Conservation (phyloP, 2,797 vertebrate species). For the Onychomys arenicola region DNA sequence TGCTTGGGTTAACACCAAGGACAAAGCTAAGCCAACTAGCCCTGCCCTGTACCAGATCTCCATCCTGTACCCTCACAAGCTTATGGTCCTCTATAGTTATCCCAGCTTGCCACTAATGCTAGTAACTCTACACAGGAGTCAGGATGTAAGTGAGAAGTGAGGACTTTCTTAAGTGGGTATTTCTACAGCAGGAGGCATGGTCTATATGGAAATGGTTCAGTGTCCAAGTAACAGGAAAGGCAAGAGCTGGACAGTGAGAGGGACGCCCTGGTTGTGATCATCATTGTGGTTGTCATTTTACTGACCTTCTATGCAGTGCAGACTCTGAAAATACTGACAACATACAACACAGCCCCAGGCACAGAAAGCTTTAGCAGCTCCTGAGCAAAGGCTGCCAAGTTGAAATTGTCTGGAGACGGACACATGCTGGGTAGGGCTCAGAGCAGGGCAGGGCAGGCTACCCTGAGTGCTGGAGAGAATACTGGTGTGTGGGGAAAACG, state of each 20-base stretch:
- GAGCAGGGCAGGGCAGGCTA: background rate
- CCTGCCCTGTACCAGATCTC: background rate
- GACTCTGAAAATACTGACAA: background rate
- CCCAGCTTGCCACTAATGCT: background rate
- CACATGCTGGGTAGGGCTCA: background rate
- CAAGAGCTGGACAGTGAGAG: background rate
- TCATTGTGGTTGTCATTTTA: background rate
- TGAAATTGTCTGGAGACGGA: background rate
- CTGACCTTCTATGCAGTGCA: fast-evolving
- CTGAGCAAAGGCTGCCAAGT: background rate
- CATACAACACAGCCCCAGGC: background rate
- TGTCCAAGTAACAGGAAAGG: background rate
- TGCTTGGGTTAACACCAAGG: background rate
- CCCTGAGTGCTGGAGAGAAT: background rate
- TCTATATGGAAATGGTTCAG: background rate
- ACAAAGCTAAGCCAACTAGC: background rate
- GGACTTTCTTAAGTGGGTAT: background rate
- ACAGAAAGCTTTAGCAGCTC: background rate
- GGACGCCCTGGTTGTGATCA: background rate
- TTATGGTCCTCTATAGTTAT: background rate
- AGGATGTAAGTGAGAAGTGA: background rate
- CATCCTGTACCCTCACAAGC: background rate
- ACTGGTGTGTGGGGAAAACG: too few relatives aligned
- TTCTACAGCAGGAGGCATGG: background rate
- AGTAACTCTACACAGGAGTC: background rate